phyloP scores from a whole-genome alignment of 2,888 invertebrate species.

The Salticus scenicus region DNA sequence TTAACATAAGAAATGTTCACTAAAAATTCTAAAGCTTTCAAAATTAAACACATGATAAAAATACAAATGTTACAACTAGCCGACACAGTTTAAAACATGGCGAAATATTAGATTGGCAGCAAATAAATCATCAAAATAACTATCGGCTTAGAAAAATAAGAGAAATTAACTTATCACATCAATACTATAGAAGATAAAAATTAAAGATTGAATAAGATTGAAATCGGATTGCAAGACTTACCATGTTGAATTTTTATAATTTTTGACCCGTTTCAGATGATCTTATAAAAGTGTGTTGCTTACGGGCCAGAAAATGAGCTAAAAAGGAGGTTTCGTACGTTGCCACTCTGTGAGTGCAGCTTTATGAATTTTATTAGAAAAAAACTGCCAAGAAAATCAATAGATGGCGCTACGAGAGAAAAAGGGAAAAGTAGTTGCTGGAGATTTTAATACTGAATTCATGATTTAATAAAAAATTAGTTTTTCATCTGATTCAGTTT shows the following conservation, averaged over 20 bases:
- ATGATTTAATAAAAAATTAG: too few relatives aligned
- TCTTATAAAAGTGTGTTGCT: not conserved
- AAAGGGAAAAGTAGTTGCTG: too few relatives aligned
- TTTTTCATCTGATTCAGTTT: too few relatives aligned
- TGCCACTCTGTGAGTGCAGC: conserved; percentile 12
- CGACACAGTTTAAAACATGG: not conserved
- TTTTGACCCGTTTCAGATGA: not conserved
- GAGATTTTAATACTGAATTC: too few relatives aligned
- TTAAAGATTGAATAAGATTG: conserved; percentile 41
- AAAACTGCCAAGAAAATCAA: too few relatives aligned
- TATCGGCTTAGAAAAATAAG: too few relatives aligned
- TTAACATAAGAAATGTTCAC: not conserved
- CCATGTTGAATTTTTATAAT: conserved; percentile 45
- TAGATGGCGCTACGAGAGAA: too few relatives aligned
- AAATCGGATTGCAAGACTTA: conserved; percentile 24
- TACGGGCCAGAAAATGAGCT: not conserved
- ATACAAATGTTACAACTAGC: not conserved
- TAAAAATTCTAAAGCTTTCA: too few relatives aligned
- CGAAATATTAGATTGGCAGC: not conserved
- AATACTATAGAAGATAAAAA: not conserved
- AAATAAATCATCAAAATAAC: too few relatives aligned
- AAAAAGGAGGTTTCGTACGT: not conserved
- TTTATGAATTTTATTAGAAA: too few relatives aligned
- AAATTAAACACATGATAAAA: too few relatives aligned
- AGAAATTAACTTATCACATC: too few relatives aligned